Percentiles rank a stretch among this genome's conserved stretches.
Conservation (phyloP, 2,888 invertebrate species). For the Tuberolachnus salignus region DNA sequence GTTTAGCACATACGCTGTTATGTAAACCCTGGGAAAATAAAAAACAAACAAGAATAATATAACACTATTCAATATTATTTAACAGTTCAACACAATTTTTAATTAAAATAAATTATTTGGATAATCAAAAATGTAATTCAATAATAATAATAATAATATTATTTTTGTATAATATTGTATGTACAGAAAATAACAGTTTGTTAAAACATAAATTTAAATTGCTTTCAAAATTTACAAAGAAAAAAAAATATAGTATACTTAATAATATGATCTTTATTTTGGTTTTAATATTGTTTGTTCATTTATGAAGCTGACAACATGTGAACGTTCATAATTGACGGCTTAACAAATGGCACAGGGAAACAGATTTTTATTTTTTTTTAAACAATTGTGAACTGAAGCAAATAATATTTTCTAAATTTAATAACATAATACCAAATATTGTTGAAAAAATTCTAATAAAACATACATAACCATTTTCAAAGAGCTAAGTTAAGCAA, state of each 20-base stretch:
- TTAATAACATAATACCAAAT: conserved; percentile 11
- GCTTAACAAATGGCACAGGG: conserved; percentile 45
- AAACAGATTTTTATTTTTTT: background rate
- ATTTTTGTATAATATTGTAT: conserved; percentile 23
- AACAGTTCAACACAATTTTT: conserved; percentile 46
- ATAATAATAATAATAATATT: conserved; percentile 28
- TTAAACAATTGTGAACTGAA: conserved; percentile 4
- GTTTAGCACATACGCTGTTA: background rate
- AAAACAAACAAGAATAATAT: conserved; percentile 25
- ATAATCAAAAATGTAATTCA: conserved; percentile 43
- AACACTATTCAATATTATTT: conserved; percentile 45
- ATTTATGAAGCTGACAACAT: conserved; percentile 32
- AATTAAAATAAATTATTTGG: conserved; percentile 45
- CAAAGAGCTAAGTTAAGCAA: conserved; percentile 32
- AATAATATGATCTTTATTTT: conserved; percentile 23
- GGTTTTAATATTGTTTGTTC: conserved; percentile 21
- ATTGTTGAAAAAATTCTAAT: conserved; percentile 9
- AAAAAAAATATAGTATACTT: conserved; percentile 18
- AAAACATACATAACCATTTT: conserved; percentile 12
- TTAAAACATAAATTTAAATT: conserved; percentile 36
- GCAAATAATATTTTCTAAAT: conserved; percentile 17
- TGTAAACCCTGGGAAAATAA: background rate
- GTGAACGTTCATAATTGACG: conserved; percentile 49
- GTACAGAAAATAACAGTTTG: conserved; percentile 41
- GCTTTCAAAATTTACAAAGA: conserved; percentile 9